Percentiles rank a stretch among this genome's conserved stretches.
Evolutionary conservation across 2,113 vertebrate genomes (phyloP).

Genomic region (Toxotes jaculatrix): DNA sequence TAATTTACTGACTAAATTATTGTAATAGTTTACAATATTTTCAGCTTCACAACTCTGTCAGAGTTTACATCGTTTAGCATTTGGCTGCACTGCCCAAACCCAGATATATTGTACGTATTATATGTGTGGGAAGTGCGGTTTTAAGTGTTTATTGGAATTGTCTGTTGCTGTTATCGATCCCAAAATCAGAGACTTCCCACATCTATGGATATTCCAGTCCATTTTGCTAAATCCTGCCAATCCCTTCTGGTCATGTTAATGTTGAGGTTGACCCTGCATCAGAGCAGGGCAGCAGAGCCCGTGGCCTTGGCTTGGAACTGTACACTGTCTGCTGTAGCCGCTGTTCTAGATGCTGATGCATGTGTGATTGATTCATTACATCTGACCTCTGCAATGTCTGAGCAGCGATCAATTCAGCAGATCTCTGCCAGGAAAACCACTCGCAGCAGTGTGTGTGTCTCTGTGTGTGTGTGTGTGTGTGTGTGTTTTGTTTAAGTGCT

Average conservation of each 20-base stretch:
- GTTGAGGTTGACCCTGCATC: conserved; percentile 45
- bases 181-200: conserved; percentile 21
- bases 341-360: conserved; percentile 60
- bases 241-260: conserved; percentile 32
- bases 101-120: neutral
- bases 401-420: conserved; percentile 70
- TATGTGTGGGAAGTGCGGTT: conserved; percentile 8
- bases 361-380: conserved; percentile 75
- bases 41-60: neutral
- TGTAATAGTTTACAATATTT: neutral
- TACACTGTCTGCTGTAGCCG: conserved; percentile 39
- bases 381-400: conserved; percentile 75
- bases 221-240: conserved; percentile 37
- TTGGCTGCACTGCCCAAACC: neutral
- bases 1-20: neutral
- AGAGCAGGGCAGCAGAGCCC: conserved; percentile 42
- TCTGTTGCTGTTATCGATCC: conserved; percentile 28
- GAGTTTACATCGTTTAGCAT: neutral
- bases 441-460: neutral
- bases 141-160: conserved; percentile 18
- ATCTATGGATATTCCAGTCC: conserved; percentile 23
- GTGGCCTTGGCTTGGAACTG: conserved; percentile 49
- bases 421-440: conserved; percentile 61
- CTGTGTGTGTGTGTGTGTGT: neutral
- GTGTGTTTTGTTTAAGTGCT: conserved; percentile 1